phyloP scores from a whole-genome alignment of 2,113 vertebrate species.

The Tychaedon coryphoeus region DNA sequence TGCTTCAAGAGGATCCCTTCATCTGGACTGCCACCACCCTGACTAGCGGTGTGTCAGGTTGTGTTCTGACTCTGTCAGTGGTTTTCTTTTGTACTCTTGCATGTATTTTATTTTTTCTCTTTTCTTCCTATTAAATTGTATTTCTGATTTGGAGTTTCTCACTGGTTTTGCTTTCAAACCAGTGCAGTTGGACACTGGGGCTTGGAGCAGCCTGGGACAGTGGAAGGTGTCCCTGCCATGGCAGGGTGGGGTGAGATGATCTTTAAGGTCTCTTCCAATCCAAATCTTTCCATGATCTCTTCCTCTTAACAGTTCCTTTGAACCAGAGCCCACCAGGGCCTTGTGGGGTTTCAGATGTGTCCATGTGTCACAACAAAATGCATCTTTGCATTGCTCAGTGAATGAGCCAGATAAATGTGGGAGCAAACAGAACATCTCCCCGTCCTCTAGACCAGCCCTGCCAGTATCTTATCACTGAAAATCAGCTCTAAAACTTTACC shows the following conservation, averaged over 20 bases:
- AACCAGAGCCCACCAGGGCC: background rate
- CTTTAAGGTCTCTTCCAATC: rapidly evolving
- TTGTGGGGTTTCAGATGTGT: background rate
- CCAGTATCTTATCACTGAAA: background rate
- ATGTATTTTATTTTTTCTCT: too few relatives aligned
- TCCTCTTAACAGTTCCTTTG: background rate
- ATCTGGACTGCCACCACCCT: too few relatives aligned
- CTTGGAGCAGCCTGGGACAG: background rate
- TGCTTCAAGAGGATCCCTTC: too few relatives aligned
- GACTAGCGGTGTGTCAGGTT: too few relatives aligned
- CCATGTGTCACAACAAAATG: background rate
- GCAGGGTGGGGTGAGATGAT: background rate
- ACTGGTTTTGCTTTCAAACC: too few relatives aligned
- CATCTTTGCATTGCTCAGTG: background rate
- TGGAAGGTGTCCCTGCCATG: background rate
- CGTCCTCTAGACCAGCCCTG: background rate
- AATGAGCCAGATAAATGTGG: background rate
- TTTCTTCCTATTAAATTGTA: too few relatives aligned
- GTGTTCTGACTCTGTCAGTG: too few relatives aligned
- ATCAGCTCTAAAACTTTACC: background rate
- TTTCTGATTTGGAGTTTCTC: too few relatives aligned
- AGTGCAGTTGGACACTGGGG: background rate
- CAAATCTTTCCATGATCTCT: background rate
- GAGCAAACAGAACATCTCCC: background rate
- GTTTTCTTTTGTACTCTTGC: too few relatives aligned